Base-by-base conservation (phyloP, 1,140 invertebrate species). In the Drosophila ercepeae region DNA sequence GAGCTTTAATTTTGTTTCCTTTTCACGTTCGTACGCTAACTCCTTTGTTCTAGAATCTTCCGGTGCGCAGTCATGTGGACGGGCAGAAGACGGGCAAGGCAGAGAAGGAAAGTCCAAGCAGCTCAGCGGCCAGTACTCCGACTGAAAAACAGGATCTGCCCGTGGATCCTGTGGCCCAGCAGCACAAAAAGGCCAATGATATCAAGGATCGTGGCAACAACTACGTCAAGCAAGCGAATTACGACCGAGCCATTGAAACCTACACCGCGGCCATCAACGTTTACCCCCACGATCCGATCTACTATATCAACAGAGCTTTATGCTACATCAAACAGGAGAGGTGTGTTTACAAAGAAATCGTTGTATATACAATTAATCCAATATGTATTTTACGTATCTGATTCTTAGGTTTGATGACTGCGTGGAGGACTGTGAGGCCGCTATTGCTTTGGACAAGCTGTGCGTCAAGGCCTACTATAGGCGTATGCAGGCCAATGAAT, bases 251-350 rank as follows among this genome's bases (percentile, higher is more conserved):
- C 0, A 95, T 98, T 69, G 91, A 94, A 7, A 95, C 94, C 69
- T 99, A 98, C 84, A 95, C 94, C 19, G 92, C 94, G 79, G 97
- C 97, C 8, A 95, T 98, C 42, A 92, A 94, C 60, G 91, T 94
- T 34, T 95, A 96, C 89, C 93, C 95, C 6, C 93, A 94, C 60
- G 97, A 98, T 92, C 94, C 97, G 5, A 93, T 97, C 5, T 96
- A 96, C 81, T 97, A 94, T 89, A 96, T 96, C 6, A 99, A 99
- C 92, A 93, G 98, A 81, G 97, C 96, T 6, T 93, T 98, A 59
- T 98, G 97, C 71, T 94, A 96, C 73, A 92, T 98, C 8, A 98
- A 98, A 91, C 93, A 95, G 75, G 93, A 97, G 69, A 94, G 95
- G 96, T 98, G 64, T 29, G 57, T 21, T 8, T 11, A 0, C 29